Evolutionary conservation across 2,113 vertebrate genomes (phyloP).

Genomic region (Proteles cristata): DNA sequence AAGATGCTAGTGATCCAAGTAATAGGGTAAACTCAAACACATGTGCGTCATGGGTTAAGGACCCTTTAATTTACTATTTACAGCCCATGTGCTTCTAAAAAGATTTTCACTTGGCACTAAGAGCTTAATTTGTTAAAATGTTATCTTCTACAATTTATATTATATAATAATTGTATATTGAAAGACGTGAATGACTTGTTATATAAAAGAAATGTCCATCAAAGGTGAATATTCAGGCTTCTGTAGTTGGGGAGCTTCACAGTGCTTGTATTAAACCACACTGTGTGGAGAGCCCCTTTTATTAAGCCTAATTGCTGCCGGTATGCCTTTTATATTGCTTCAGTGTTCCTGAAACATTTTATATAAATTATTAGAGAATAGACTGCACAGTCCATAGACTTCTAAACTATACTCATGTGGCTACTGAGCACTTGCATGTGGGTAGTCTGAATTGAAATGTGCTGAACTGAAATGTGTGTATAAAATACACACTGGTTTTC

Average conservation of each 20-base stretch:
- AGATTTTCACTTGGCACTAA: background rate
- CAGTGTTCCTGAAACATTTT: background rate
- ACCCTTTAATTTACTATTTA: conserved; percentile 6
- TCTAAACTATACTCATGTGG: background rate
- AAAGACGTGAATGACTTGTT: background rate
- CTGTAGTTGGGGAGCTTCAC: background rate
- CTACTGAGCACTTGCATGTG: background rate
- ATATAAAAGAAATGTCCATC: background rate
- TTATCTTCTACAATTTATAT: background rate
- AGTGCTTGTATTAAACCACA: background rate
- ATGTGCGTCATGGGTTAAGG: background rate
- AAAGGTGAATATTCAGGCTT: background rate
- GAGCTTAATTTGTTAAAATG: background rate
- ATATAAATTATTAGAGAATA: background rate
- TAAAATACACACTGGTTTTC: background rate
- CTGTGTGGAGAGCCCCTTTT: background rate
- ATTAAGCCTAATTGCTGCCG: background rate
- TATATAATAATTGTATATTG: background rate
- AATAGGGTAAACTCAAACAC: background rate
- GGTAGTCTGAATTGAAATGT: background rate
- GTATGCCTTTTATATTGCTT: background rate
- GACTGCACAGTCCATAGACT: background rate
- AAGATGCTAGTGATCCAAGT: background rate
- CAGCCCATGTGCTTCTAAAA: background rate
- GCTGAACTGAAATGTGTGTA: background rate